Conservation (phyloP, 2,888 invertebrate genomes). For the Pharmacophagus antenor region DNA sequence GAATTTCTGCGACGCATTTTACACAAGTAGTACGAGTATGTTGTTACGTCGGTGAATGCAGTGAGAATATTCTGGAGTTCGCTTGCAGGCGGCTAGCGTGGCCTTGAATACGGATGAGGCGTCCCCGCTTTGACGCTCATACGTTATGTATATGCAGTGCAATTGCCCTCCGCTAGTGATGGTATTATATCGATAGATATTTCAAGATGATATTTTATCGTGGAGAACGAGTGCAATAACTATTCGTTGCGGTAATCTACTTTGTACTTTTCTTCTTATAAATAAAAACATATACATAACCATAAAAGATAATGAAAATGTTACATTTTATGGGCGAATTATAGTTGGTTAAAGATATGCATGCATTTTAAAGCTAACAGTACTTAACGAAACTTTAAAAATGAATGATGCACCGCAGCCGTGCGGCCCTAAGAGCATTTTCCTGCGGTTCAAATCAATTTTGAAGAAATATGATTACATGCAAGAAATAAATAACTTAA, state of each 20-base stretch:
- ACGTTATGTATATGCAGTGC: constrained; percentile 57
- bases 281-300: too few relatives aligned
- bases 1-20: not conserved
- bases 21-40: constrained; percentile 9
- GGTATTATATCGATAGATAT: constrained; percentile 12
- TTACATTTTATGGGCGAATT: too few relatives aligned
- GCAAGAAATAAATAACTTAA: too few relatives aligned
- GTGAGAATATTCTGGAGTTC: constrained; percentile 44
- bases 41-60: constrained; percentile 41
- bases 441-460: too few relatives aligned
- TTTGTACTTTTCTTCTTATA: too few relatives aligned
- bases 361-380: too few relatives aligned
- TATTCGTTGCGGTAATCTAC: not conserved
- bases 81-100: constrained; percentile 54
- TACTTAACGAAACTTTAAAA: too few relatives aligned
- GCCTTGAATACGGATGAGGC: constrained; percentile 73
- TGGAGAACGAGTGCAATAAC: not conserved
- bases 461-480: too few relatives aligned
- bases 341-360: too few relatives aligned
- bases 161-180: constrained; percentile 43
- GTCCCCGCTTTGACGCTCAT: constrained; percentile 43
- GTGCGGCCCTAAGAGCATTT: too few relatives aligned
- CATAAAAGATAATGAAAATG: too few relatives aligned
- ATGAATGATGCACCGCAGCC: too few relatives aligned
- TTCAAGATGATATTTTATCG: not conserved